Percentiles rank a stretch among this genome's conserved stretches.
Conservation (phyloP, 1,140 invertebrate genomes). For the Bombus huntii region DNA sequence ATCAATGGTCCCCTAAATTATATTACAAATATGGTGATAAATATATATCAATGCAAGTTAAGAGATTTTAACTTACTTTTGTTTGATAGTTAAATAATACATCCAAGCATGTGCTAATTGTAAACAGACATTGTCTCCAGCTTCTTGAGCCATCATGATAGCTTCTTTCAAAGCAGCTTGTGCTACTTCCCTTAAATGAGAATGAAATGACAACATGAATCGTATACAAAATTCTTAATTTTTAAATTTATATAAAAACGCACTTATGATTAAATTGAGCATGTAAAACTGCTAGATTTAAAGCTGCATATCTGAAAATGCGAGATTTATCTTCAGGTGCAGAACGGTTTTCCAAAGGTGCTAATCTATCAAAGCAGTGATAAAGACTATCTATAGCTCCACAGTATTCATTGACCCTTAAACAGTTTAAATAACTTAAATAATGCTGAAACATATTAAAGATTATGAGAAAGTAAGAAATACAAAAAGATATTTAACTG, state of each 20-base stretch:
- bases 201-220: slow-evolving; percentile 21
- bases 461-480: slow-evolving; percentile 5
- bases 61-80: slow-evolving; percentile 72
- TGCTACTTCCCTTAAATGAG: slow-evolving; percentile 87
- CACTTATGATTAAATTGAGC: slow-evolving; percentile 93
- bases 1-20: slow-evolving; percentile 76
- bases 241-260: slow-evolving; percentile 65
- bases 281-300: slow-evolving; percentile 94
- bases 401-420: slow-evolving; percentile 93
- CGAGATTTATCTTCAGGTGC: slow-evolving; percentile 87
- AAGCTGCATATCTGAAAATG: slow-evolving; percentile 92
- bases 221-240: neutral
- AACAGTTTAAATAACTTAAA: slow-evolving; percentile 94
- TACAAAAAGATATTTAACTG: slow-evolving; percentile 23
- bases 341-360: slow-evolving; percentile 82
- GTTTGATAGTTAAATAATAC: slow-evolving; percentile 85
- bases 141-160: slow-evolving; percentile 93
- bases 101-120: slow-evolving; percentile 93
- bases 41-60: slow-evolving; percentile 19
- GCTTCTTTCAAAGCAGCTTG: slow-evolving; percentile 91
- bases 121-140: slow-evolving; percentile 91
- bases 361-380: slow-evolving; percentile 92
- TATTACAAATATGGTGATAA: slow-evolving; percentile 15
- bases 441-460: slow-evolving; percentile 89
- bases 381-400: slow-evolving; percentile 92